Evolutionary conservation across 1,140 invertebrate species (phyloP).

Genomic region (Amyelois transitella): DNA sequence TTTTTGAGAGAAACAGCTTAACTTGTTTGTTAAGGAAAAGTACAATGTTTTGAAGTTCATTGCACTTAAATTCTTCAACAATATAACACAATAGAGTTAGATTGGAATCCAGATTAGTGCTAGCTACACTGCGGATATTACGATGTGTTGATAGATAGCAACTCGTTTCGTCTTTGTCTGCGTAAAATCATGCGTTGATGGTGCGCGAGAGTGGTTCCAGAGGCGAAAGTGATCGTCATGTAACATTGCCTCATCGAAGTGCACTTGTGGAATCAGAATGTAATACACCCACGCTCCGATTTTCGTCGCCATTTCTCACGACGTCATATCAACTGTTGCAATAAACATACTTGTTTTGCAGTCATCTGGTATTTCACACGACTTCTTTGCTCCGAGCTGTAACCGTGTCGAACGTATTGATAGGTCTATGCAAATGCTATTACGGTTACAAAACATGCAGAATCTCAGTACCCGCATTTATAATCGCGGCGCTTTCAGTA

Average conservation of each 20-base stretch:
- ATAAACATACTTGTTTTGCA: constrained; percentile 36
- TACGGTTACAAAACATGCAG: constrained; percentile 24
- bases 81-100: no score
- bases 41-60: no score
- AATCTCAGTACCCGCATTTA: constrained; percentile 13
- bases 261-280: constrained; percentile 49
- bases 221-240: constrained; percentile 56
- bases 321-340: constrained; percentile 42
- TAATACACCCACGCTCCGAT: constrained; percentile 63
- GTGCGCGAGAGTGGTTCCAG: constrained; percentile 28
- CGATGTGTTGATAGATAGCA: no score
- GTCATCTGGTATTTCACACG: constrained; percentile 44
- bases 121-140: no score
- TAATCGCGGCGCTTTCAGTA: constrained; percentile 2
- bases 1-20: no score
- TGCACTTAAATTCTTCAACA: no score
- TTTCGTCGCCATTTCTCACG: constrained; percentile 52
- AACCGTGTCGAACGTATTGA: constrained; percentile 27
- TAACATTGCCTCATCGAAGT: constrained; percentile 50
- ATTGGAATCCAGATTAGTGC: no score
- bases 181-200: no score
- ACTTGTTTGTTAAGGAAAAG: no score
- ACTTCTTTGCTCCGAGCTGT: constrained; percentile 29
- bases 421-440: constrained; percentile 37
- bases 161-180: no score